Evolutionary conservation across 2,888 invertebrate species (phyloP).

Genomic region (Caenorhabditis parvicauda): DNA sequence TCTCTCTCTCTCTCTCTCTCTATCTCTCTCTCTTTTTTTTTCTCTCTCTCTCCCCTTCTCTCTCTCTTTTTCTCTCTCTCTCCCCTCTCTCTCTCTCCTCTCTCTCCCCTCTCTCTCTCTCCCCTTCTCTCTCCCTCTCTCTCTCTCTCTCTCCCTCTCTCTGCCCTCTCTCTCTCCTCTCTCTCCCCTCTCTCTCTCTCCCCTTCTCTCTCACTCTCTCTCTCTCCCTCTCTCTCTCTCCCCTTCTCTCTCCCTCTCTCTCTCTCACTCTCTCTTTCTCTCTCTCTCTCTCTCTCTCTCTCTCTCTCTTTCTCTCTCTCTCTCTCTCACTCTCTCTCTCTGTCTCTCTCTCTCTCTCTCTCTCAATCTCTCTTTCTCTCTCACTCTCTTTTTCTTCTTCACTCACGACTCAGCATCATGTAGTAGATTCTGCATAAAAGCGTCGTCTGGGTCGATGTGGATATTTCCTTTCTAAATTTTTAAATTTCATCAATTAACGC

Average conservation of each 20-base stretch:
- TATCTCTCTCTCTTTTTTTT: neutral
- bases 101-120: slow-evolving; percentile 12
- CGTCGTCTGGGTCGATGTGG: too few species aligned
- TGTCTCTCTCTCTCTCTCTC: too few species aligned
- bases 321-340: too few species aligned
- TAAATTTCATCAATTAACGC: too few species aligned
- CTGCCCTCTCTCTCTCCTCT: too few species aligned
- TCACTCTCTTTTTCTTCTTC: too few species aligned
- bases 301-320: slow-evolving; percentile 8
- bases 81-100: slow-evolving; percentile 1
- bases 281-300: neutral
- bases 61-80: slow-evolving; percentile 8
- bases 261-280: neutral
- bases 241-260: slow-evolving; percentile 1
- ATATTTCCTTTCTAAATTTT: too few species aligned
- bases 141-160: slow-evolving; percentile 6
- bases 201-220: neutral
- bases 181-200: neutral
- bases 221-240: neutral
- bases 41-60: neutral
- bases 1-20: slow-evolving; percentile 2
- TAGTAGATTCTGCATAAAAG: too few species aligned
- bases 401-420: too few species aligned
- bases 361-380: too few species aligned
- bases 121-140: slow-evolving; percentile 1